Evolutionary conservation across 1,140 invertebrate genomes (phyloP), one percentile per base, ranked within the genome.

Genomic region (Agraylea sexmaculata): DNA sequence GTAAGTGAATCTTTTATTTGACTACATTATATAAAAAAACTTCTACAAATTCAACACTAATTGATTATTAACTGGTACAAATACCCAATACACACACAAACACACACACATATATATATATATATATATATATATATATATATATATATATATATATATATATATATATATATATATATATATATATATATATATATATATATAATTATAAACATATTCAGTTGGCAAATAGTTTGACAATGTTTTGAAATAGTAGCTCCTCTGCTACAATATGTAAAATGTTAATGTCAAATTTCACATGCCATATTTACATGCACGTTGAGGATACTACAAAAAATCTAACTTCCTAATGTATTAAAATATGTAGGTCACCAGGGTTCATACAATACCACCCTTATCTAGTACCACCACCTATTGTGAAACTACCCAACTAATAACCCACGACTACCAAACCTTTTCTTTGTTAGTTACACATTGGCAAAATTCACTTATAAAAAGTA

Each of bases 321-420:
- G 12, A 35, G 7, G 18, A 18, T 10, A 17, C 32, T 35, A 6
- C 10, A n/a, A 8, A 8, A 15, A 10, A 10, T 10, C 15, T 31
- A 5, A 31, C 7, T 13, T 31, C 7, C 15, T 13, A 10, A 10
- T 31, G 15, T 10, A 8, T 31, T 15, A 13, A 31, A 19, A 11
- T 22, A 42, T 34, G 40, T 42, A 35, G 40, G 40, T 42, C 40
- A 42, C 20, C 5, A 7, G 40, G 20, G 40, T 42, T 42, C 40
- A 42, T 42, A 42, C n/a, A n/a, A n/a, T n/a, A n/a, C n/a, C n/a
- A 35, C 40, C 40, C 32, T 35, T 7, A 20, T 35, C 23, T 42
- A 22, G 35, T 37, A 22, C n/a, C n/a, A n/a, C n/a, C n/a, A n/a
- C n/a, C n/a, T n/a, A n/a, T n/a, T n/a, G n/a, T n/a, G n/a, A n/a